A percentile compares a stretch with the other conserved stretches of the same genome.
Evolutionary conservation across 2,888 invertebrate genomes (phyloP).

Genomic region (Erebia palarica): DNA sequence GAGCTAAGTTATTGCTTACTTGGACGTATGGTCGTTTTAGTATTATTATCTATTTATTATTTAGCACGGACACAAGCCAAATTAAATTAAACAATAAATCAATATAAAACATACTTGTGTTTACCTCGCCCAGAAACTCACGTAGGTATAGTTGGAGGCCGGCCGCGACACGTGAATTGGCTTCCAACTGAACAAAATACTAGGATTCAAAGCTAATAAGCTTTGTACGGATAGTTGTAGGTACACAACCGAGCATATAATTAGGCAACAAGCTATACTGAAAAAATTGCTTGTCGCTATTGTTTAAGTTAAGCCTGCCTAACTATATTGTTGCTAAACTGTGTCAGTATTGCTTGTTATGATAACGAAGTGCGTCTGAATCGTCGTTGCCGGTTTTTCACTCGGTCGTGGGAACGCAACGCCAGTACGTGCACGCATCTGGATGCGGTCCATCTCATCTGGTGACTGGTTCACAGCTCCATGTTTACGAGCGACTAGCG

Average conservation of each 20-base stretch:
- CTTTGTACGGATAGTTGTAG: too few species aligned
- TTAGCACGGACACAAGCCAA: too few species aligned
- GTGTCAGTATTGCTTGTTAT: conserved; percentile 57
- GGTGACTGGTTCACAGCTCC: conserved; percentile 54
- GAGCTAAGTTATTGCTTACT: not conserved
- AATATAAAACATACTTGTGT: not conserved
- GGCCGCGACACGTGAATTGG: not conserved
- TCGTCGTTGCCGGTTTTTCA: conserved; percentile 56
- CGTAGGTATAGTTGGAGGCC: not conserved
- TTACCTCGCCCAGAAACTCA: not conserved
- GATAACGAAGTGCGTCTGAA: conserved; percentile 52
- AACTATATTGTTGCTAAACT: conserved; percentile 45
- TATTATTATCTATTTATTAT: too few species aligned
- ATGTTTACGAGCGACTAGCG: conserved; percentile 51
- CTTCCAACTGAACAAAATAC: not conserved
- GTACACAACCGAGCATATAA: too few species aligned
- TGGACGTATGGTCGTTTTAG: not conserved
- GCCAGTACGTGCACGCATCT: conserved; percentile 43
- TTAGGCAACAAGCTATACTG: too few species aligned
- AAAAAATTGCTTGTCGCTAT: too few species aligned
- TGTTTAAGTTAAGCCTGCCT: too few species aligned
- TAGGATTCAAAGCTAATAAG: too few species aligned
- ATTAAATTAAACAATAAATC: too few species aligned
- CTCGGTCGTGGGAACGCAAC: conserved; percentile 73
- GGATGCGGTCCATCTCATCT: conserved; percentile 50